Evolutionary conservation across 2,888 invertebrate genomes (phyloP).

Genomic region (Cylindroiulus punctatus): DNA sequence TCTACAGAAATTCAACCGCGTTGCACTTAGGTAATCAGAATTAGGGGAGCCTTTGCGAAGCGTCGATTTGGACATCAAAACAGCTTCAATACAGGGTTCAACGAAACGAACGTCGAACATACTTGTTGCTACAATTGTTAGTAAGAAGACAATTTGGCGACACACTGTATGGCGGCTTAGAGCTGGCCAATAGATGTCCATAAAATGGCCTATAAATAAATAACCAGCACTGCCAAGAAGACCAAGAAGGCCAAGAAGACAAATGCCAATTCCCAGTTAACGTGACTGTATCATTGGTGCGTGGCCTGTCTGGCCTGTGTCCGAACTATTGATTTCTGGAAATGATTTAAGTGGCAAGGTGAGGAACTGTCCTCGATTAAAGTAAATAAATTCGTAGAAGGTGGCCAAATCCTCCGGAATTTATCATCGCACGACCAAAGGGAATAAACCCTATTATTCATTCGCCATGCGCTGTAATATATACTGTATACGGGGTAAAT

Average conservation of each 20-base stretch:
- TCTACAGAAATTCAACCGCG: neutral
- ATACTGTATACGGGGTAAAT: neutral
- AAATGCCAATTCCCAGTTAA: neutral
- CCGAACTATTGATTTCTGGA: slow-evolving; percentile 8
- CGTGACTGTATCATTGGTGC: neutral
- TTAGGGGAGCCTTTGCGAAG: neutral
- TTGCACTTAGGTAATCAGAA: neutral
- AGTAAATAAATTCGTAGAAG: slow-evolving; percentile 6
- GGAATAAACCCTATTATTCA: neutral
- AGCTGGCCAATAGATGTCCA: neutral
- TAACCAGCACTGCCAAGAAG: neutral
- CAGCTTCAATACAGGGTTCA: neutral
- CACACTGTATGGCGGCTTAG: neutral
- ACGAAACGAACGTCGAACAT: neutral
- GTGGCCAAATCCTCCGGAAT: neutral
- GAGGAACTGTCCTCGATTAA: neutral
- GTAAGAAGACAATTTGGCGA: neutral
- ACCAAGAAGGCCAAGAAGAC: slow-evolving; percentile 25
- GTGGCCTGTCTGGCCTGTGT: neutral
- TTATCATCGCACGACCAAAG: neutral
- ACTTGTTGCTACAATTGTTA: neutral
- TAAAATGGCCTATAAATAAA: neutral
- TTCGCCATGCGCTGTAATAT: neutral
- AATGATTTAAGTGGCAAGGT: slow-evolving; percentile 27
- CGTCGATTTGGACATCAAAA: neutral